Evolutionary conservation across 1,140 invertebrate species (phyloP).

Genomic region (Acromyrmex charruanus): DNA sequence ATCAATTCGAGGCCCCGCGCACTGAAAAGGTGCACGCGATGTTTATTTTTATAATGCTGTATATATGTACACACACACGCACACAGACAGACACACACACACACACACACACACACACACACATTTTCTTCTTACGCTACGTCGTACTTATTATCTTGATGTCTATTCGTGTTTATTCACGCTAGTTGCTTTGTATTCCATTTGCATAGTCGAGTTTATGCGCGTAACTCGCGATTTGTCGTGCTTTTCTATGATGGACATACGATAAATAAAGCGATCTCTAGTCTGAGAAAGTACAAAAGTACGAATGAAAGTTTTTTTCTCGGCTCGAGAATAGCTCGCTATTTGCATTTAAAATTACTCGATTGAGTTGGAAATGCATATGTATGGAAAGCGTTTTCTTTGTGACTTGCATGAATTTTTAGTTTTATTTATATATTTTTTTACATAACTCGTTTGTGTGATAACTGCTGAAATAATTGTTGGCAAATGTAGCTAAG

Average conservation of each 20-base stretch:
- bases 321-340: neutral
- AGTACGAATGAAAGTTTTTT: constrained; percentile 56
- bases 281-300: neutral
- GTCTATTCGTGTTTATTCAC: constrained; percentile 8
- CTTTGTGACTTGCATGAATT: neutral
- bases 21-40: constrained; percentile 25
- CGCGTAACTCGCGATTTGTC: neutral
- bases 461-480: neutral
- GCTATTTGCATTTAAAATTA: constrained; percentile 43
- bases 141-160: constrained; percentile 31
- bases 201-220: constrained; percentile 22
- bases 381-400: neutral
- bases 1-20: constrained; percentile 59
- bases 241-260: constrained; percentile 8
- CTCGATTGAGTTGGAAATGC: constrained; percentile 42
- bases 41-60: constrained; percentile 47
- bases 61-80: neutral
- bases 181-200: constrained; percentile 14
- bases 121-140: neutral
- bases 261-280: constrained; percentile 28
- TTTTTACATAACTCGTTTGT: neutral
- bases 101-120: too few relatives aligned
- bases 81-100: too few relatives aligned
- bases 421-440: neutral
- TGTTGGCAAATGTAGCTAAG: neutral